phyloP scores from a whole-genome alignment of 2,797 vertebrate species.

The Malurus splendens region DNA sequence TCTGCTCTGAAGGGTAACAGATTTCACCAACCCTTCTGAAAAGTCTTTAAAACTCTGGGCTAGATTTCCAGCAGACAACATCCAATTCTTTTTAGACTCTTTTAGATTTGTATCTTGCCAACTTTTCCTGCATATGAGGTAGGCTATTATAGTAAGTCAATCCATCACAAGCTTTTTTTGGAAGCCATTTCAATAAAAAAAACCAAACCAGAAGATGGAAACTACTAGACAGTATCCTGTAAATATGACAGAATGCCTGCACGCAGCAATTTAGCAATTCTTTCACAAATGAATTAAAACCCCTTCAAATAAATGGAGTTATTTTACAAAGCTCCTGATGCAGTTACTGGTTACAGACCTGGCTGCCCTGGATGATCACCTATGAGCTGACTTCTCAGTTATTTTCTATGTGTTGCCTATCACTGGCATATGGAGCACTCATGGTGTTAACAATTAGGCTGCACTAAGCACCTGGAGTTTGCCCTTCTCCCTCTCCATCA shows the following conservation, averaged over 20 bases:
- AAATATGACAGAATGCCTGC: not conserved
- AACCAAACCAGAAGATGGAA: not conserved
- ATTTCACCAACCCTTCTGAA: not conserved
- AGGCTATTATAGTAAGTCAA: not conserved
- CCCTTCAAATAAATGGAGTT: not conserved
- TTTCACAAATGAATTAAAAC: not conserved
- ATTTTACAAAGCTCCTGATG: not conserved
- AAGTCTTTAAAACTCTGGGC: not conserved
- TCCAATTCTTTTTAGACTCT: not conserved
- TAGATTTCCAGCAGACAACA: not conserved
- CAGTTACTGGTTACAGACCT: not conserved
- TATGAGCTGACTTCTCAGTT: not conserved
- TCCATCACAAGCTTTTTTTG: not conserved
- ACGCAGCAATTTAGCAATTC: not conserved
- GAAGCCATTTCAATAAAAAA: not conserved
- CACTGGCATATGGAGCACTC: not conserved
- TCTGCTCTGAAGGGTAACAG: not conserved
- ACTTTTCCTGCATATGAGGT: accelerated
- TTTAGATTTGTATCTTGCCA: not conserved
- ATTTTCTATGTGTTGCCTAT: not conserved
- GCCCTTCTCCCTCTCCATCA: not conserved
- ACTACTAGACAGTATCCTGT: not conserved
- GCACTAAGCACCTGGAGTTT: not conserved
- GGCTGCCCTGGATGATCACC: not conserved
- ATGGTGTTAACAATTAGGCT: not conserved